Percentiles rank a stretch among this genome's conserved stretches.
Evolutionary conservation across 2,113 vertebrate genomes (phyloP).

Genomic region (Neogobius melanostomus): DNA sequence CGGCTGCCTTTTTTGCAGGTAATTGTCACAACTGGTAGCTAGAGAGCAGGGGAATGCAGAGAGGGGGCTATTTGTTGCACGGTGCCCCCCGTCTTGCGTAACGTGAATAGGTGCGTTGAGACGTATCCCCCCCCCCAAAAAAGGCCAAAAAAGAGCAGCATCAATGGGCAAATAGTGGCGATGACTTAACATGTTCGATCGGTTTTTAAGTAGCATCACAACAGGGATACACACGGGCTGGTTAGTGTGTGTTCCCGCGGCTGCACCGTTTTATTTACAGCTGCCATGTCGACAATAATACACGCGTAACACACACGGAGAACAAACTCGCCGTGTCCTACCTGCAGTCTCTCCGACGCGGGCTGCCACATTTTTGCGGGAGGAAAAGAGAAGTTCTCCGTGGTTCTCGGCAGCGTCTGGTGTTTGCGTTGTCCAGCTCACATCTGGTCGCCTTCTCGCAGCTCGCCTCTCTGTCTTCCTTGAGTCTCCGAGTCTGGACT

Average conservation of each 20-base stretch:
- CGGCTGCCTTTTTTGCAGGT: background rate
- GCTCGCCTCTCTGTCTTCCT: conserved; percentile 59
- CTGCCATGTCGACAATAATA: conserved; percentile 14
- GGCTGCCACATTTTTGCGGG: conserved; percentile 90
- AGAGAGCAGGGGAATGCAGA: conserved; percentile 19
- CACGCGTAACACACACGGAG: background rate
- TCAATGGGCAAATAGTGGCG: background rate
- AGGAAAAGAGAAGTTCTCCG: conserved; percentile 49
- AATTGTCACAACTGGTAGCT: background rate
- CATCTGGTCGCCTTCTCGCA: conserved; percentile 75
- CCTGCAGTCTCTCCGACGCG: conserved; percentile 94
- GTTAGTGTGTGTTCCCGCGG: conserved; percentile 7
- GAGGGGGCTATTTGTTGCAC: conserved; percentile 35
- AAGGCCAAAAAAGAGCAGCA: background rate
- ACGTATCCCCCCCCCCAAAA: background rate
- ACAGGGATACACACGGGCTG: background rate
- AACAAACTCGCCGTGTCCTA: conserved; percentile 49
- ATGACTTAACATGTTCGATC: background rate
- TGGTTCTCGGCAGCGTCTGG: conserved; percentile 52
- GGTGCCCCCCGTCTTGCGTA: conserved; percentile 43
- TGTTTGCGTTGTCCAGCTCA: conserved; percentile 67
- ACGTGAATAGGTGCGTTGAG: conserved; percentile 37
- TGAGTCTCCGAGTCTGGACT: conserved; percentile 27
- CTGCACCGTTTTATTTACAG: conserved; percentile 16
- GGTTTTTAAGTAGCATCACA: background rate